These are phyloP conservation scores for Ceramica pisi DNA, from an alignment of 2,888 invertebrate genomes.

Conservation along the genomic window DNA sequence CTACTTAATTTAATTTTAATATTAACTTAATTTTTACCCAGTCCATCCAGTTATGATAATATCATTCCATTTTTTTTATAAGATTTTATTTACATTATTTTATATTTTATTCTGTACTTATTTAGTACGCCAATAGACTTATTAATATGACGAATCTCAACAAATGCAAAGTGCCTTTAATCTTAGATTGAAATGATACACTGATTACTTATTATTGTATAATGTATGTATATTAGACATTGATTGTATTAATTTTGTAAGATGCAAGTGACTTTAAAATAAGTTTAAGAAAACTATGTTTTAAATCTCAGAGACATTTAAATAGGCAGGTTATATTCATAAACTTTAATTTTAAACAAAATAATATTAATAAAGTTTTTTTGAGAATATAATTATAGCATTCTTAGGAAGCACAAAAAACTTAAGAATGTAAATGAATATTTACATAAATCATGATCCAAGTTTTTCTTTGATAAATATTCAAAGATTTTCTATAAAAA, in stretches of 20 bases:
- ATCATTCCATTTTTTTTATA: constrained; percentile 26
- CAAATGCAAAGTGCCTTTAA: constrained; percentile 34
- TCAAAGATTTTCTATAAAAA: neutral
- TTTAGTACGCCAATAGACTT: neutral
- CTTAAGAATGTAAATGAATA: too few relatives aligned
- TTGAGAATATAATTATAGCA: neutral
- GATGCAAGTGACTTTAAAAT: neutral
- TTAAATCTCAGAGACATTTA: neutral
- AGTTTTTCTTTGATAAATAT: neutral
- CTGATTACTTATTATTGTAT: neutral
- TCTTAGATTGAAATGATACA: constrained; percentile 11
- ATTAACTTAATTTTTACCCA: constrained; percentile 10
- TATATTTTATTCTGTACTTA: constrained; percentile 9
- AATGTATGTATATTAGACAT: constrained; percentile 16
- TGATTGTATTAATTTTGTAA: neutral
- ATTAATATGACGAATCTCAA: constrained; percentile 37
- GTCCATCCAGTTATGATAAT: constrained; percentile 18
- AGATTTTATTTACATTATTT: neutral
- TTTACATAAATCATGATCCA: too few relatives aligned
- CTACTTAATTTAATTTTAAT: constrained; percentile 21
- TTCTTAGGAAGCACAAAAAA: neutral
- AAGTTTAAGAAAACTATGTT: neutral
- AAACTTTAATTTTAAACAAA: neutral
- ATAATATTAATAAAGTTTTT: constrained; percentile 2
- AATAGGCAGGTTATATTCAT: neutral